Conservation (phyloP, 2,113 vertebrate genomes). For the Chionis minor region DNA sequence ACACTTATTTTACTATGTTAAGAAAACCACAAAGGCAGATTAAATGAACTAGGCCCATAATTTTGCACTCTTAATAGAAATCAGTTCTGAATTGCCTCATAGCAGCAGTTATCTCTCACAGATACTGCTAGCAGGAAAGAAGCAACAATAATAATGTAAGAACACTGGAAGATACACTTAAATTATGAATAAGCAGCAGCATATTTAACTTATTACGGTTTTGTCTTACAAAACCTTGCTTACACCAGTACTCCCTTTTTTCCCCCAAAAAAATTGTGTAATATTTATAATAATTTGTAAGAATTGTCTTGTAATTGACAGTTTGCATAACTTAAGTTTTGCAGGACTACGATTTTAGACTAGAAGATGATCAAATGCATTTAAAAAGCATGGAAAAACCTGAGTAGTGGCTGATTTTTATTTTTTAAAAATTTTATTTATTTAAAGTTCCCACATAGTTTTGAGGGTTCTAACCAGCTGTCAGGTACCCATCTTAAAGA, state of each 20-base stretch:
- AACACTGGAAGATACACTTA: background rate
- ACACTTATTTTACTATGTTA: background rate
- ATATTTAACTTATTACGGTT: background rate
- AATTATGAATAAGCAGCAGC: background rate
- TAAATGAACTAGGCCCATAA: background rate
- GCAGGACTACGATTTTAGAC: background rate
- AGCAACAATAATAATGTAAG: background rate
- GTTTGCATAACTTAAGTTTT: background rate
- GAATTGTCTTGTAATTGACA: background rate
- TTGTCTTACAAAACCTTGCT: background rate
- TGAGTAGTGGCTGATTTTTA: background rate
- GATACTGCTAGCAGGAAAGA: background rate
- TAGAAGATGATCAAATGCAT: background rate
- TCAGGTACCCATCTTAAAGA: constrained; percentile 50
- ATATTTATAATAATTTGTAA: background rate
- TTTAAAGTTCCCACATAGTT: background rate
- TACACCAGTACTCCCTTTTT: background rate
- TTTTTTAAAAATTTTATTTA: background rate
- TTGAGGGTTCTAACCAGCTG: constrained; percentile 5
- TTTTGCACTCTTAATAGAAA: background rate
- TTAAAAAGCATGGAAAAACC: background rate
- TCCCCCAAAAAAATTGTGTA: background rate
- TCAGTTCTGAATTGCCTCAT: background rate
- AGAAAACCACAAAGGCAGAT: background rate
- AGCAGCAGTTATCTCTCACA: background rate